These are phyloP conservation scores for Protobothrops mucrosquamatus DNA, from an alignment of 2,113 vertebrate species.

Conservation along the genomic window DNA sequence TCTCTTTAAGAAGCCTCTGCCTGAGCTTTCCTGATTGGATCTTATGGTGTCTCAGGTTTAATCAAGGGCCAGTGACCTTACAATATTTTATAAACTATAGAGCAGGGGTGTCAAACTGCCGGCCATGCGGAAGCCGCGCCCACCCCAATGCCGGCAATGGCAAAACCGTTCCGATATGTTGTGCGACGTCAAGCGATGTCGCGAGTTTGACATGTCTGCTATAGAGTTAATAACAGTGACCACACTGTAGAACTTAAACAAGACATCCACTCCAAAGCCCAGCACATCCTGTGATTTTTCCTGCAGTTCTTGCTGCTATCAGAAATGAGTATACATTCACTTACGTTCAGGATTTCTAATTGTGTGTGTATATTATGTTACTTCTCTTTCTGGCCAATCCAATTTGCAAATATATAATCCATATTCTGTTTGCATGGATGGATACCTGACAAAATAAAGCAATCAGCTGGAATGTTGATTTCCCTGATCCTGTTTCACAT, in stretches of 20 bases:
- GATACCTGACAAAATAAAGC: not conserved
- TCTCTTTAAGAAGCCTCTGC: too few species aligned
- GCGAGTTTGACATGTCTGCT: too few species aligned
- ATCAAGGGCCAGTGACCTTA: too few species aligned
- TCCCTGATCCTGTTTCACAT: not conserved
- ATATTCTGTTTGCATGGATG: not conserved
- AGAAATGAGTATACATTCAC: not conserved
- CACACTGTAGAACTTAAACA: not conserved
- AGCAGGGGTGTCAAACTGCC: too few species aligned
- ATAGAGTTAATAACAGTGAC: not conserved
- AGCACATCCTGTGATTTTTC: not conserved
- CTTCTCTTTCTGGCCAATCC: not conserved
- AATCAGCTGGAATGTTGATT: not conserved
- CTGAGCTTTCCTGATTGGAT: too few species aligned
- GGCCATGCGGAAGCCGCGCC: too few species aligned
- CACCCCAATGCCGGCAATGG: too few species aligned
- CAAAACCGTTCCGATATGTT: too few species aligned
- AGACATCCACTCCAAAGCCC: not conserved
- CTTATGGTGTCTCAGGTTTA: too few species aligned
- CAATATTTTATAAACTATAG: too few species aligned
- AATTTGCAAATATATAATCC: not conserved
- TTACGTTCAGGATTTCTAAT: not conserved
- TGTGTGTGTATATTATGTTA: not conserved
- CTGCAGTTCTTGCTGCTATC: not conserved
- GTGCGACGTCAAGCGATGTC: too few species aligned